A percentile compares a stretch with the other conserved stretches of the same genome.
Conservation (phyloP, 2,888 invertebrate species). For the Omphaloscelis lunosa region DNA sequence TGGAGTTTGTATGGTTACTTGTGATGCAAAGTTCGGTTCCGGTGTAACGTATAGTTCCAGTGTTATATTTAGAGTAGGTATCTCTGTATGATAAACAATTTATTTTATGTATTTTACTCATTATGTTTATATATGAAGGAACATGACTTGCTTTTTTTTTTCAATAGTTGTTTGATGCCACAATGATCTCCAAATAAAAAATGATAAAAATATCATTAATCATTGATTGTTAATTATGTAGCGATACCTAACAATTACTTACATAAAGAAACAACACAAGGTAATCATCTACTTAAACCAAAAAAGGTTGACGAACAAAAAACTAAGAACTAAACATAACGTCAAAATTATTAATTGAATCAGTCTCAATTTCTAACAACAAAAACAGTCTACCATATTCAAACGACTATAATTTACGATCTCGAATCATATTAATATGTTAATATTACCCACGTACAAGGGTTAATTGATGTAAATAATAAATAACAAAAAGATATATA, state of each 20-base stretch:
- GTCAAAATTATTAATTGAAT: slow-evolving; percentile 80
- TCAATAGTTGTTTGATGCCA: not conserved
- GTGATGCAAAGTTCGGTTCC: slow-evolving; percentile 13
- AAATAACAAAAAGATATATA: slow-evolving; percentile 78
- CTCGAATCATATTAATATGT: slow-evolving; percentile 83
- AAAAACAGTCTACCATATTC: slow-evolving; percentile 69
- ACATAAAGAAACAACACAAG: slow-evolving; percentile 15
- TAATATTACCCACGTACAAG: slow-evolving; percentile 78
- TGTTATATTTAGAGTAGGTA: not conserved
- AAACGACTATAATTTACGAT: slow-evolving; percentile 80
- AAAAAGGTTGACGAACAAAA: slow-evolving; percentile 51
- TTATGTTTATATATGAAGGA: too few species aligned
- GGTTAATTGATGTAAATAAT: slow-evolving; percentile 86
- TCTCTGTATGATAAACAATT: not conserved
- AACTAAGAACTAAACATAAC: slow-evolving; percentile 33
- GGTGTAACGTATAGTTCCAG: not conserved
- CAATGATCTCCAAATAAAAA: not conserved
- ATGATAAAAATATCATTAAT: slow-evolving; percentile 7
- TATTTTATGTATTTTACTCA: not conserved
- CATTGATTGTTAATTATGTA: slow-evolving; percentile 12
- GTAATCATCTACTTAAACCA: slow-evolving; percentile 30
- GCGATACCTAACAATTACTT: slow-evolving; percentile 17
- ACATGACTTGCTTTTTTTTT: not conserved
- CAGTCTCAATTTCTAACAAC: slow-evolving; percentile 75
- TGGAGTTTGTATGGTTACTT: slow-evolving; percentile 13